Base-by-base conservation (phyloP, 2,113 vertebrate genomes). In the Kobus ellipsiprymnus region DNA sequence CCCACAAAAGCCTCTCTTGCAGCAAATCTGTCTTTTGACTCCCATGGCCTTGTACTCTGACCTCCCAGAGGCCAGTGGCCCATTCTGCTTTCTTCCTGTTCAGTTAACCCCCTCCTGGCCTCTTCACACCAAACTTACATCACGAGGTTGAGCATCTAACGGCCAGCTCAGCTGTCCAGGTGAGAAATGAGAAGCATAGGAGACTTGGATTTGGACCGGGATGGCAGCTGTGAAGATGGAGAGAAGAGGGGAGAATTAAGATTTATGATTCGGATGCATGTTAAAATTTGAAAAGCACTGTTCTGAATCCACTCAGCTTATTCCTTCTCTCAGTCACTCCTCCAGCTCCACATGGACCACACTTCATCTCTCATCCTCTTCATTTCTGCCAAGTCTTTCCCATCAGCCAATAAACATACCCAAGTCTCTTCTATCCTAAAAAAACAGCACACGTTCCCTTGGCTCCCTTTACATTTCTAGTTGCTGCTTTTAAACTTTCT, bases 381-480 rank as follows among this genome's bases (percentile, higher is more conserved):
- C 16, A 36, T 50, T 59, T 52, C 23, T 25, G 16, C 27, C 17
- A 29, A 44, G 30, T 59, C 44, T 33, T 62, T 46, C 82, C 81
- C 33, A 17, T 77, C 54, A 33, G 80, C 95, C 74, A 46, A 0
- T 7, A 33, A 89, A 60, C 64, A 54, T 0, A 33, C 33, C n/a
- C n/a, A 7, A 30, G 50, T 67, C 91, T 88, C 55, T 40, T 90
- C 30, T 55, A 15, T 60, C 59, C 83, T 81, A 77, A 87, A 91
- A 67, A 44, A 5, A 30, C 59, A 5, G 25, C 59, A 71, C 9
- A 33, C 4, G 8, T n/a, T n/a, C 30, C 50, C 19, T 67, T 4
- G 3, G 67, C 48, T 60, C 40, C 23, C 13, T 83, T 87, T 64
- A 12, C 21, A 27, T 74, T 77, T 90, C 77, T 30, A 55, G 54